Evolutionary conservation across 2,797 vertebrate species (phyloP).

Genomic region (Cirrhinus molitorella): DNA sequence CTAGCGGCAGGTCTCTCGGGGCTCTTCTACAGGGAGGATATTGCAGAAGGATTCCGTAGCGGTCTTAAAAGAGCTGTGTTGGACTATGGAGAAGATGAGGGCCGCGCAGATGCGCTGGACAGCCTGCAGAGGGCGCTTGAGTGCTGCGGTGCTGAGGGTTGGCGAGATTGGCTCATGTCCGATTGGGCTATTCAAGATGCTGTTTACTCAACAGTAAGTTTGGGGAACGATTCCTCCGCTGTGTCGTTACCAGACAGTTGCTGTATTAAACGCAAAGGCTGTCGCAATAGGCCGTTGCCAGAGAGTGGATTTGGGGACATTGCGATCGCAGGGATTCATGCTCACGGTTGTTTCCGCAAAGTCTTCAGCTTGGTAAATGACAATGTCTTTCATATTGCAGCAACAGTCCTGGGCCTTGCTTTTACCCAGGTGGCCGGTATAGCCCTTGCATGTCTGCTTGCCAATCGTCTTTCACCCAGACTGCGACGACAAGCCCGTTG

Average conservation of each 20-base stretch:
- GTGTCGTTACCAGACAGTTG: constrained; percentile 88
- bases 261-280: constrained; percentile 81
- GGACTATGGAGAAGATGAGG: constrained; percentile 84
- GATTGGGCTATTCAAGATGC: constrained; percentile 83
- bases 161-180: constrained; percentile 86
- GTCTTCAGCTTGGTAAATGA: constrained; percentile 86
- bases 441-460: constrained; percentile 82
- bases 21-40: constrained; percentile 84
- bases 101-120: constrained; percentile 84
- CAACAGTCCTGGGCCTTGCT: constrained; percentile 83
- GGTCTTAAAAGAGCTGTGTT: constrained; percentile 84
- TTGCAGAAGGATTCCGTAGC: constrained; percentile 85
- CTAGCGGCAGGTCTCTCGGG: constrained; percentile 85
- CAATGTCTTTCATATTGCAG: constrained; percentile 85
- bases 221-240: constrained; percentile 71
- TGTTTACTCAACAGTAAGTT: constrained; percentile 60
- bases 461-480: constrained; percentile 77
- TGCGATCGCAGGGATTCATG: constrained; percentile 73
- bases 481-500: constrained; percentile 70
- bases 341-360: constrained; percentile 85
- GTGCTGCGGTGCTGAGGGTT: constrained; percentile 88
- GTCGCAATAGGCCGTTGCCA: constrained; percentile 79
- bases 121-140: constrained; percentile 83
- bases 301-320: constrained; percentile 63
- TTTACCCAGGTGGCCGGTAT: constrained; percentile 85